Conservation (phyloP, 2,113 vertebrate species). For the Hiodon tergisus region DNA sequence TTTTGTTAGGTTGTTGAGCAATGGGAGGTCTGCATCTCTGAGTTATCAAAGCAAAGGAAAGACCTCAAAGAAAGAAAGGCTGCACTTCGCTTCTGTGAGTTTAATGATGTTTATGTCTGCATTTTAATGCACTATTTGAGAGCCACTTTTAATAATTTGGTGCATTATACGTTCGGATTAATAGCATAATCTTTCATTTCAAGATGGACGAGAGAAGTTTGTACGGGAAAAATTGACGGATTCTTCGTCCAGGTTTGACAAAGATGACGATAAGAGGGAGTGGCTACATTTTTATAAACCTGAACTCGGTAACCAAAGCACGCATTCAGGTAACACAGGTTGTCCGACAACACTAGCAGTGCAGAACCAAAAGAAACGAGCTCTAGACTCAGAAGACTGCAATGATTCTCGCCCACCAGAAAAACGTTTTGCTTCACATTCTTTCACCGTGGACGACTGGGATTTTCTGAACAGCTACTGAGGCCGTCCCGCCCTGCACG, state of each 20-base stretch:
- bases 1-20: conserved; percentile 76
- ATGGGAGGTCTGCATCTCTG: conserved; percentile 73
- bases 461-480: conserved; percentile 84
- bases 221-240: conserved; percentile 50
- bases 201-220: conserved; percentile 78
- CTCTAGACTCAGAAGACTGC: conserved; percentile 46
- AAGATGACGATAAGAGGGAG: conserved; percentile 42
- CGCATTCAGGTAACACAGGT: conserved; percentile 15
- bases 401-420: conserved; percentile 40
- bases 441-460: conserved; percentile 72
- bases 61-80: conserved; percentile 60
- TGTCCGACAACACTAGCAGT: conserved; percentile 32
- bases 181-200: conserved; percentile 4
- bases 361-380: conserved; percentile 63
- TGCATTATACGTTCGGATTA: not conserved
- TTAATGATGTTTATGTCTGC: not conserved
- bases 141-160: not conserved
- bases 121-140: not conserved
- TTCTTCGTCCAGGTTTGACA: conserved; percentile 37
- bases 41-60: conserved; percentile 63
- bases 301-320: conserved; percentile 33
- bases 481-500: conserved; percentile 20
- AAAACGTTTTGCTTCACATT: conserved; percentile 64
- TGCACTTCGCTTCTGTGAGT: conserved; percentile 79
- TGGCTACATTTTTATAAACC: conserved; percentile 79